phyloP scores from a whole-genome alignment of 2,113 vertebrate species.

The Promerops cafer region DNA sequence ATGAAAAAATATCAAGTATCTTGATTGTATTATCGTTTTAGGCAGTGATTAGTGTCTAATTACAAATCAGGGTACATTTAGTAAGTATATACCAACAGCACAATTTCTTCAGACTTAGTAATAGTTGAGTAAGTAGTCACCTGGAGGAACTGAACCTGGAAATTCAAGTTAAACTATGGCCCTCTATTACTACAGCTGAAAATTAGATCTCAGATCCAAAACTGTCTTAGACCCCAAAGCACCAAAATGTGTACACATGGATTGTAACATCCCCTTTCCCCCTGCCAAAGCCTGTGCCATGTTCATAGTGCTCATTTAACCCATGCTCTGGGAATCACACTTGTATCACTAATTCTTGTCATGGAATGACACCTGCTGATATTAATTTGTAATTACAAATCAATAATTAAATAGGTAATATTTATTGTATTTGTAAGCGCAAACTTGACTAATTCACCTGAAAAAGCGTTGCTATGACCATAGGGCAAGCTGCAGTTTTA shows the following conservation, averaged over 20 bases:
- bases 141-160: background rate
- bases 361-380: background rate
- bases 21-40: constrained; percentile 28
- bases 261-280: background rate
- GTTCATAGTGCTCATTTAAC: background rate
- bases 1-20: background rate
- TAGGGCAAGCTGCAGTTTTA: background rate
- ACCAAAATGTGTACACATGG: background rate
- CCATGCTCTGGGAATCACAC: background rate
- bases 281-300: background rate
- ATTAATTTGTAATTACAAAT: background rate
- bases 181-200: background rate
- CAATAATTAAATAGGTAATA: background rate
- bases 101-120: background rate
- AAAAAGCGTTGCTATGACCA: background rate
- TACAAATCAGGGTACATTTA: background rate
- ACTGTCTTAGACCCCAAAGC: background rate
- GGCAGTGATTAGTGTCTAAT: constrained; percentile 4
- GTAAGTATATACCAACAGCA: background rate
- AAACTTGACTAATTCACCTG: background rate
- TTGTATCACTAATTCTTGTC: background rate
- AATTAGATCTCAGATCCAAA: background rate
- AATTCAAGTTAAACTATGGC: background rate
- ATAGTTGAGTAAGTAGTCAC: background rate
- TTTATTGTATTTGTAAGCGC: background rate